These are phyloP conservation scores for Rosalia funebris DNA, from an alignment of 2,888 invertebrate genomes.

Conservation along the genomic window DNA sequence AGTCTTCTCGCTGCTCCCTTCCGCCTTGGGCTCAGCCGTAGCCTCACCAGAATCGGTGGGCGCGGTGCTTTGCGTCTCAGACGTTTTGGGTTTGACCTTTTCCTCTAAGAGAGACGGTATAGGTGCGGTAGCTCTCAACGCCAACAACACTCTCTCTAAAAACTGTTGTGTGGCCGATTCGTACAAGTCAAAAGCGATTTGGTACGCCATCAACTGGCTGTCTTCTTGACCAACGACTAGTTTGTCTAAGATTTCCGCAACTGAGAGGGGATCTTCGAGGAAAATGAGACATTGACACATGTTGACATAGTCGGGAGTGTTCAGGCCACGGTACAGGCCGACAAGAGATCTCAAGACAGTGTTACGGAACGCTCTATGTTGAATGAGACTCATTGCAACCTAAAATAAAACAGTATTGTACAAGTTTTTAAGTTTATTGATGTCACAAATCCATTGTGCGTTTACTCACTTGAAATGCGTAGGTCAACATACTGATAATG, in stretches of 20 bases:
- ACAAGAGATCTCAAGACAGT: conserved; percentile 90
- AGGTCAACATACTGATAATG: conserved; percentile 87
- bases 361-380: conserved; percentile 92
- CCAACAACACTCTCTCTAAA: conserved; percentile 85
- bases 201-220: conserved; percentile 92
- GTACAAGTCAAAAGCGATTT: conserved; percentile 98
- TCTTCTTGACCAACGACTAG: conserved; percentile 80
- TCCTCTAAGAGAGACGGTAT: conserved; percentile 80
- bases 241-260: conserved; percentile 92
- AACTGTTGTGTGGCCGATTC: conserved; percentile 99
- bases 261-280: conserved; percentile 91
- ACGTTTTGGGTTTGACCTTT: conserved; percentile 78
- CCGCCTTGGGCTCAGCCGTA: conserved; percentile 55
- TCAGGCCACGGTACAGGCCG: conserved; percentile 86
- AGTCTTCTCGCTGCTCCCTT: conserved; percentile 68
- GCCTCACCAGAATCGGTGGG: conserved; percentile 60
- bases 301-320: conserved; percentile 95
- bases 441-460: too few relatives aligned
- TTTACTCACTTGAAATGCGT: conserved; percentile 85
- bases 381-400: conserved; percentile 95
- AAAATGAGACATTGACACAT: conserved; percentile 99
- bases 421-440: too few relatives aligned
- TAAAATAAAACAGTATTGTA: conserved; percentile 73
- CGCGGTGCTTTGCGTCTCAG: conserved; percentile 50
- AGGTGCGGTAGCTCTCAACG: conserved; percentile 83